Evolutionary conservation across 1,140 invertebrate genomes (phyloP).

Genomic region (Drosophila malerkotliana): DNA sequence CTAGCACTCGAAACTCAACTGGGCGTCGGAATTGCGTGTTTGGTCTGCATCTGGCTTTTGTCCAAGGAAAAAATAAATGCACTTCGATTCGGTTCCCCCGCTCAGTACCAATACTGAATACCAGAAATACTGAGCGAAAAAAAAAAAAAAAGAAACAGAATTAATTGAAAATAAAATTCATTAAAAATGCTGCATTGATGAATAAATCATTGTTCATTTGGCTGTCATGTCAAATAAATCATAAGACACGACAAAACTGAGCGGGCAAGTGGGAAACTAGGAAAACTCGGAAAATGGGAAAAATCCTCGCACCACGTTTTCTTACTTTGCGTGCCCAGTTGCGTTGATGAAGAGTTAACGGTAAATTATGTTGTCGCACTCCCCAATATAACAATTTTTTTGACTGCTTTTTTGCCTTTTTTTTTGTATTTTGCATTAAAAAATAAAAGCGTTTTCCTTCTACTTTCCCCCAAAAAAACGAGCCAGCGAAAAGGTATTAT

Average conservation of each 20-base stretch:
- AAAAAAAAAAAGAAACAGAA: slow-evolving; percentile 24
- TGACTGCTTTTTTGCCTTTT: not conserved
- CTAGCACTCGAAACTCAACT: slow-evolving; percentile 30
- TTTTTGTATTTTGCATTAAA: not conserved
- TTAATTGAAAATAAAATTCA: slow-evolving; percentile 56
- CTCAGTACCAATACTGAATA: not conserved
- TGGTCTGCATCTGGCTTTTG: slow-evolving; percentile 35
- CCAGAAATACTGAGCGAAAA: not conserved
- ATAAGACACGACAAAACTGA: slow-evolving; percentile 70
- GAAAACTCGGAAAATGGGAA: slow-evolving; percentile 40
- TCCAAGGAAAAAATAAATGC: slow-evolving; percentile 5
- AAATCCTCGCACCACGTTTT: slow-evolving; percentile 19
- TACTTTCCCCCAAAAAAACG: slow-evolving; percentile 66
- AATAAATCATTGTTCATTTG: slow-evolving; percentile 77
- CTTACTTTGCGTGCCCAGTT: slow-evolving; percentile 60
- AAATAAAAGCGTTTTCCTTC: slow-evolving; percentile 37
- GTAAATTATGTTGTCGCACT: slow-evolving; percentile 76
- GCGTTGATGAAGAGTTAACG: slow-evolving; percentile 69
- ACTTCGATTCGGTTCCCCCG: slow-evolving; percentile 31
- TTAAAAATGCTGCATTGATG: slow-evolving; percentile 72
- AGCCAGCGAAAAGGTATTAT: slow-evolving; percentile 42
- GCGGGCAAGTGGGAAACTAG: slow-evolving; percentile 37
- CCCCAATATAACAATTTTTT: slow-evolving; percentile 12
- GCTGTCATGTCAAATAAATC: slow-evolving; percentile 79
- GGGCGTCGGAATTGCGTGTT: slow-evolving; percentile 42